Evolutionary conservation across 2,888 invertebrate genomes (phyloP), one percentile per base, ranked within the genome.

Genomic region (Diaprepes abbreviatus): DNA sequence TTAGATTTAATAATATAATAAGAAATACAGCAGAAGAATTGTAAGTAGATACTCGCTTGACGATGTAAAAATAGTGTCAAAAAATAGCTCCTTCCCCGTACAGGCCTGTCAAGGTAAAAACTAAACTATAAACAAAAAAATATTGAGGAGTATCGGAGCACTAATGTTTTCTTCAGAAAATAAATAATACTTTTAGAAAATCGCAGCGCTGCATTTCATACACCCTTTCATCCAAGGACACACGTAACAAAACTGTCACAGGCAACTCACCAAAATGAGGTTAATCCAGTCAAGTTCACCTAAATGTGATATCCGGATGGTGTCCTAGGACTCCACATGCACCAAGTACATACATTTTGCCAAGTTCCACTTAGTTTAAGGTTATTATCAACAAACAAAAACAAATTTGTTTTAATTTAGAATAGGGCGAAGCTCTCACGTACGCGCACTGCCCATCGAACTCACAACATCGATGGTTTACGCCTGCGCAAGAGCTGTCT

Each of bases 301-400:
- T 73, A 58, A 71, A 75, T 35, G 73, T 60, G 69, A 66, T 62
- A 66, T 68, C 66, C 38, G 70, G 72, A 65, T 66, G 55, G 64
- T 70, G 76, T 54, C 73, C 73, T 33, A 69, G 69, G 57, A 58
- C 71, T 71, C 71, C 65, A 72, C 60, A 55, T 21, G 68, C 74
- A 73, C 72, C 72, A 71, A 66, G 72, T 69, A 74, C 73, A 66
- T 66, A 72, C 79, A 78, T 79, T 77, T 77, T 74, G 63, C 75
- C 65, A 72, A 48, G 63, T 76, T 77, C 72, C 72, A 77, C 78
- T 75, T 74, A 76, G 76, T 81, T 81, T 81, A 80, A 83, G 81
- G 80, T 82, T 82, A 81, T 81, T 79, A 82, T 80, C 43, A 31
- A 80, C 81, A 82, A 81, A 80, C 81, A 80, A 81, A 79, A 77